Percentiles rank a stretch among this genome's conserved stretches.
phyloP scores from a whole-genome alignment of 2,113 vertebrate genomes.

The Fregetta grallaria region DNA sequence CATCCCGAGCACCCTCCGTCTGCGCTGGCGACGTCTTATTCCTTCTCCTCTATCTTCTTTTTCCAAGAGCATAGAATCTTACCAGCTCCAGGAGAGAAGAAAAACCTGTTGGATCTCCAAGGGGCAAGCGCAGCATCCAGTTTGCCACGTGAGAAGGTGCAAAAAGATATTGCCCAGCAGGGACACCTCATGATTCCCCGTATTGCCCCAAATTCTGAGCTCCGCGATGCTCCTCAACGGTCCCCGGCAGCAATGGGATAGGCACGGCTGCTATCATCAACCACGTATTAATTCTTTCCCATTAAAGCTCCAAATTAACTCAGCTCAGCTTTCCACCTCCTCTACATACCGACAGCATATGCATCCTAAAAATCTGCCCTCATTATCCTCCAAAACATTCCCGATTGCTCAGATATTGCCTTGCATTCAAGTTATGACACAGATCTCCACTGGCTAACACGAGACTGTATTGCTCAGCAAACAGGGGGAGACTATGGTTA shows the following conservation, averaged over 20 bases:
- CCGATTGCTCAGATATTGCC: constrained; percentile 4
- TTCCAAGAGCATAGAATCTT: neutral
- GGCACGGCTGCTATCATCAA: neutral
- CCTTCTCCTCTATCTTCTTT: neutral
- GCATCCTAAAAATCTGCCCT: constrained; percentile 4
- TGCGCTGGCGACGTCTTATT: neutral
- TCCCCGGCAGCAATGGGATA: neutral
- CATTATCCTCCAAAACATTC: neutral
- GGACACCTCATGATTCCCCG: fast-evolving
- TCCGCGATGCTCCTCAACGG: neutral
- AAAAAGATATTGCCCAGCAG: neutral
- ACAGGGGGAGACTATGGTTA: neutral
- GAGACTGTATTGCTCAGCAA: neutral
- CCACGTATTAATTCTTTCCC: neutral
- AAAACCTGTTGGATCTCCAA: neutral
- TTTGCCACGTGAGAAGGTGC: neutral
- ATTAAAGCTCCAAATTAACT: neutral
- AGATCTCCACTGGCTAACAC: neutral
- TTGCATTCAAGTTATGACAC: neutral
- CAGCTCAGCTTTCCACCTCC: constrained; percentile 11
- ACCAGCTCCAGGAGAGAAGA: neutral
- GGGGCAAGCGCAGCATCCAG: neutral
- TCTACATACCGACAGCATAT: neutral
- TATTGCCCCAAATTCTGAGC: neutral
- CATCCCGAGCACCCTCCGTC: fast-evolving